A percentile compares a stretch with the other conserved stretches of the same genome.
These are phyloP conservation scores for Ianthella basta DNA, from an alignment of 37 sponge, comb jelly and placozoan genomes.

Conservation along the genomic window DNA sequence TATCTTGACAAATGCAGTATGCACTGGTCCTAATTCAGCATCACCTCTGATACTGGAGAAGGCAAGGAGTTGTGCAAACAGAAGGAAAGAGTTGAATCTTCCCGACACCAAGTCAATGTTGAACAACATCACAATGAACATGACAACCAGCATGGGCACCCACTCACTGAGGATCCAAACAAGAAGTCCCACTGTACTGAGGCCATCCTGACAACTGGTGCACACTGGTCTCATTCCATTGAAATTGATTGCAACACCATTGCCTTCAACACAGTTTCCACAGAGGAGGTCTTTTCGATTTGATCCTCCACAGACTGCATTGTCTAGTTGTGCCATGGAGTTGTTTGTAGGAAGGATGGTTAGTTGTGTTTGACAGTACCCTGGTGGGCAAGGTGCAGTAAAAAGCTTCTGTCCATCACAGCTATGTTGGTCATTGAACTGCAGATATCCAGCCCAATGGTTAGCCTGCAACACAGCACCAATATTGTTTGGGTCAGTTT, in stretches of 20 bases:
- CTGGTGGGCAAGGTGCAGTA: no score
- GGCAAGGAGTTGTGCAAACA: not conserved
- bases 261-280: not conserved
- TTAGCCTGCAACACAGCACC: no score
- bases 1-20: no score
- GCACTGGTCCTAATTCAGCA: no score
- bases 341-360: no score
- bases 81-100: not conserved
- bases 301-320: not conserved
- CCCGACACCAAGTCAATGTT: not conserved
- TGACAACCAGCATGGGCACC: not conserved
- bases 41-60: no score
- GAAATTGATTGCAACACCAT: not conserved
- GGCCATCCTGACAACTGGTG: not conserved
- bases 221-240: not conserved
- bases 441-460: no score
- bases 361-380: no score
- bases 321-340: not conserved
- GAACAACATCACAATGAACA: not conserved
- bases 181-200: not conserved
- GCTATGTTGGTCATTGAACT: no score
- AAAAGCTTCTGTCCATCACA: no score
- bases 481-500: no score
- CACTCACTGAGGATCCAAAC: not conserved
- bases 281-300: not conserved